A percentile compares a stretch with the other conserved stretches of the same genome.
phyloP scores from a whole-genome alignment of 2,113 vertebrate genomes.

The Halichoerus grypus region DNA sequence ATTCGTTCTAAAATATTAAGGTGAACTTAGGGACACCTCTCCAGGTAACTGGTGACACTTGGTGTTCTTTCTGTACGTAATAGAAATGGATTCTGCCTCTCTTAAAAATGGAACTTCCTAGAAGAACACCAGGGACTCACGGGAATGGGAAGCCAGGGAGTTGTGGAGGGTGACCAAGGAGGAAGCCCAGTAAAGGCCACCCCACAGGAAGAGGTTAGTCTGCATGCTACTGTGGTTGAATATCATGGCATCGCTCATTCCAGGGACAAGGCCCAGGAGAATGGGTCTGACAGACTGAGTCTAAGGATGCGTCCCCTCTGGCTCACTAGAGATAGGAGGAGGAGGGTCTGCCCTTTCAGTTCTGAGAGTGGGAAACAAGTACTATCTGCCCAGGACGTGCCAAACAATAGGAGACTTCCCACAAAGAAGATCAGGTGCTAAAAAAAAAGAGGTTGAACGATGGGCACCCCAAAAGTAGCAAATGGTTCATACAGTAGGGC shows the following conservation, averaged over 20 bases:
- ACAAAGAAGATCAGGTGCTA: background rate
- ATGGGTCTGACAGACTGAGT: background rate
- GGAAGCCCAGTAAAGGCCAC: background rate
- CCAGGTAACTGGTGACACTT: background rate
- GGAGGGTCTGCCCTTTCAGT: background rate
- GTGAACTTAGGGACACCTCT: background rate
- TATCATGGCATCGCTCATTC: background rate
- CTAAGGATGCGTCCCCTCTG: background rate
- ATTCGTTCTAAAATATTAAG: constrained; percentile 34
- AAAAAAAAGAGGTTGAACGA: background rate
- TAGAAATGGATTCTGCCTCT: background rate
- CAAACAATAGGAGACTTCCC: background rate
- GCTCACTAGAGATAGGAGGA: background rate
- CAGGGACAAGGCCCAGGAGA: background rate
- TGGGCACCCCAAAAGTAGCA: background rate
- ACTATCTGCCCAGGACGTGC: background rate
- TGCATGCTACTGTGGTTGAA: too few species aligned
- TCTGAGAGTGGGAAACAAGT: background rate
- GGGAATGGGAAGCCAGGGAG: background rate
- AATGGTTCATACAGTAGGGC: background rate
- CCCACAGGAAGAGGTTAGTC: background rate
- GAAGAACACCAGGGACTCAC: background rate
- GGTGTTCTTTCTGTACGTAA: background rate
- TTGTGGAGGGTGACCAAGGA: background rate
- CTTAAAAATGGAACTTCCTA: background rate